A percentile compares a stretch with the other conserved stretches of the same genome.
Evolutionary conservation across 2,113 vertebrate genomes (phyloP).

Genomic region (Chionodraco myersi): DNA sequence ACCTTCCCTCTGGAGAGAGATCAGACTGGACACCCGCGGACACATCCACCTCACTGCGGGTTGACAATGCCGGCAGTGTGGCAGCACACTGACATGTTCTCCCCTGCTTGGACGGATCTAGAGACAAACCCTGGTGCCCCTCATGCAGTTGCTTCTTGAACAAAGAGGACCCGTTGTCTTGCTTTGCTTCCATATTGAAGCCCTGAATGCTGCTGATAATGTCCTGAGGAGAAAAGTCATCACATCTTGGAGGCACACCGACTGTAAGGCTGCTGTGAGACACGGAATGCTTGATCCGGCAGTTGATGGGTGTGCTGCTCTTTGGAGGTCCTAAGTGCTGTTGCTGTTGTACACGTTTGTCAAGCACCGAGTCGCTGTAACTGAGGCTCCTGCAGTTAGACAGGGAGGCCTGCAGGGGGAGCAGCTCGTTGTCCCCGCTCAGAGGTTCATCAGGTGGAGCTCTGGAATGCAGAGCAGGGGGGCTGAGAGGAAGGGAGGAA

Average conservation of each 20-base stretch:
- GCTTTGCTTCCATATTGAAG: slow-evolving; percentile 62
- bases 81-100: slow-evolving; percentile 29
- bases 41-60: slow-evolving; percentile 35
- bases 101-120: slow-evolving; percentile 75
- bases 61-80: slow-evolving; percentile 13
- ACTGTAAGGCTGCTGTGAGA: slow-evolving; percentile 77
- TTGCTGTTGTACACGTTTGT: slow-evolving; percentile 76
- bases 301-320: slow-evolving; percentile 71
- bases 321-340: slow-evolving; percentile 69
- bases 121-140: slow-evolving; percentile 84
- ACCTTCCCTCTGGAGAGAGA: slow-evolving; percentile 84
- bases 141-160: slow-evolving; percentile 74
- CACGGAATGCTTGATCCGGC: slow-evolving; percentile 64
- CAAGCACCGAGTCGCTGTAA: slow-evolving; percentile 92
- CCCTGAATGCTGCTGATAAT: slow-evolving; percentile 72
- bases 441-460: slow-evolving; percentile 76
- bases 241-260: not conserved
- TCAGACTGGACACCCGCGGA: slow-evolving; percentile 79
- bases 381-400: slow-evolving; percentile 85
- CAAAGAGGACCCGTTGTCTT: slow-evolving; percentile 54
- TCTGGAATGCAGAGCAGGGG: slow-evolving; percentile 26
- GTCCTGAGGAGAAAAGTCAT: slow-evolving; percentile 35
- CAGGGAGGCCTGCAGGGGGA: slow-evolving; percentile 81
- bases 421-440: slow-evolving; percentile 80
- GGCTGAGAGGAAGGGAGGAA: slow-evolving; percentile 47